Evolutionary conservation across 2,888 invertebrate genomes (phyloP), one percentile per base, ranked within the genome.

Genomic region (Brachycybe producta): DNA sequence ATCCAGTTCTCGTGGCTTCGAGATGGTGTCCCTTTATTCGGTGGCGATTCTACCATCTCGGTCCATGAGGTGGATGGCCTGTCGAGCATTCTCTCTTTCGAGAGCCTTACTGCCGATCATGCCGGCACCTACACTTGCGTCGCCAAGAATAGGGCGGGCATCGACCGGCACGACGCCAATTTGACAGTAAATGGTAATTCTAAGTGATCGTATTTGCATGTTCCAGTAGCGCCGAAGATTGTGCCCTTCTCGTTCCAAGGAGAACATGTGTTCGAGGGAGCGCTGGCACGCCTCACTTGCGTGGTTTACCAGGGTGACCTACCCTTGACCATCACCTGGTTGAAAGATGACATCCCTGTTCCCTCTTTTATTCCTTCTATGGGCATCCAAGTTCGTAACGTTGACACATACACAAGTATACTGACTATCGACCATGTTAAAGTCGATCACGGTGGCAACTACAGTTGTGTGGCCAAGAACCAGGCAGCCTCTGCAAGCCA

Each of bases 151-250:
- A n/a, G n/a, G 54, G 81, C 81, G 65, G 78, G 80, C 64, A 79
- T 80, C 73, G 79, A 79, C 70, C 79, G 80, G 74, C 80, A 78
- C 75, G 79, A 79, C 69, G 80, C 81, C 70, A 76, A 76, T 69
- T 79, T 82, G 64, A 79, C 79, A 76, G 81, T 82, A 67, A 81
- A 82, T 81, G 82, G 82, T 82, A 81, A 77, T 74, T 54, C 17
- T 40, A 8, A 46, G 34, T n/a, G n/a, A 13, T 15, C 17, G 5
- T 8, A 13, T 39, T 47, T 39, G 2, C 39, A 27, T 13, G 50
- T 19, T 41, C 44, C 38, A 51, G 51, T 51, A 45, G 51, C 51
- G 24, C 51, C 51, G 45, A 51, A 51, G 51, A 51, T 51, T 13
- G 44, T 51, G 47, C 47, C 51, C 5, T 51, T 51, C 32, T 46